phyloP scores from a whole-genome alignment of 2,888 invertebrate species.

The Drosophila gaucha region DNA sequence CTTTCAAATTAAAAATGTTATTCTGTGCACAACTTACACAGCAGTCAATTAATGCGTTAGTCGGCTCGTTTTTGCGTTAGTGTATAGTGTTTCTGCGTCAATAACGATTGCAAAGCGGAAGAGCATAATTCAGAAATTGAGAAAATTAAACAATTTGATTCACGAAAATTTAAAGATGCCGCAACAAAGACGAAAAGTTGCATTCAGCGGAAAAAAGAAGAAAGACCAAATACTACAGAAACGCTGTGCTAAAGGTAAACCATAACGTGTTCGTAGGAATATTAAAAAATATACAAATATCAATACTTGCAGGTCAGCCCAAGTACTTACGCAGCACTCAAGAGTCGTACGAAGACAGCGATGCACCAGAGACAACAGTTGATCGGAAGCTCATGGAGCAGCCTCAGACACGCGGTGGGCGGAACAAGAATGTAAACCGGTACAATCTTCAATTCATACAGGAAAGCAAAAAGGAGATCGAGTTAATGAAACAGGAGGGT shows the following conservation, averaged over 20 bases:
- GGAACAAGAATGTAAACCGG: conserved; percentile 86
- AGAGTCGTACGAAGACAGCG: conserved; percentile 83
- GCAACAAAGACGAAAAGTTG: conserved; percentile 90
- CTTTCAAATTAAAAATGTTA: conserved; percentile 2
- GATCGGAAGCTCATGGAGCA: conserved; percentile 89
- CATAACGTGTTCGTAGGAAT: neutral
- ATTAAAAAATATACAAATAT: neutral
- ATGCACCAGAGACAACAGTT: conserved; percentile 79
- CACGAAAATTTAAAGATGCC: conserved; percentile 87
- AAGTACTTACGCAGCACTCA: conserved; percentile 64
- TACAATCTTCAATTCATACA: conserved; percentile 94
- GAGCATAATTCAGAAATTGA: conserved; percentile 21
- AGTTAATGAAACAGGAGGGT: conserved; percentile 88
- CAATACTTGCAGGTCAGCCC: conserved; percentile 65
- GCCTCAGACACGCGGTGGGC: conserved; percentile 82
- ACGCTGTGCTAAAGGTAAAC: conserved; percentile 85
- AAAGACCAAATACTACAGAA: conserved; percentile 93
- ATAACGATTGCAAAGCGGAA: neutral
- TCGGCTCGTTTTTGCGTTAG: conserved; percentile 24
- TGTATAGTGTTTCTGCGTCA: neutral
- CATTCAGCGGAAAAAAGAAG: conserved; percentile 97
- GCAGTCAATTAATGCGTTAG: neutral
- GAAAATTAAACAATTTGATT: conserved; percentile 1
- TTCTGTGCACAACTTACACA: neutral
- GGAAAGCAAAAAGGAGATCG: conserved; percentile 91